Evolutionary conservation across 2,113 vertebrate species (phyloP), one percentile per base, ranked within the genome.

Genomic region (Excalfactoria chinensis): DNA sequence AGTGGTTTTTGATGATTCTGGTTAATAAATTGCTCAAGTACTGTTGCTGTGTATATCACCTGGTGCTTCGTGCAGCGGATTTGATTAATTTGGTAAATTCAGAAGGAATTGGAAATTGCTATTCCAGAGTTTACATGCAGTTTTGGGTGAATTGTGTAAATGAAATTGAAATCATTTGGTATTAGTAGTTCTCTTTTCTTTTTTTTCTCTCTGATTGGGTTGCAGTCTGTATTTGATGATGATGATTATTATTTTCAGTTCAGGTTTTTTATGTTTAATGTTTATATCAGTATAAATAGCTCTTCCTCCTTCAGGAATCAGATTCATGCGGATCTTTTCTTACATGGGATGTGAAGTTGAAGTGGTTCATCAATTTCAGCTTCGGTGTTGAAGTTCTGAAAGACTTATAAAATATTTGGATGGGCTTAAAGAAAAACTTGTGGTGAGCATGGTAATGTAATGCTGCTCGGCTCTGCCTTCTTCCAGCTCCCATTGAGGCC

Each of bases 1-100:
- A 22, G 18, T 75, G 3, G 18, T 40, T 72, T 72, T 35, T 75
- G 32, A 60, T 90, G 64, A 44, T 58, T 88, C 72, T 49, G 77
- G 14, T 91, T 12, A 75, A 72, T 66, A 22, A 85, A 73, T 62
- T 44, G 7, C 22, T 80, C 40, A 59, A 58, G 46, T 64, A 44
- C 55, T 58, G 12, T 26, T 64, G 35, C 55, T 58, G 9, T 21
- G 28, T 86, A 5, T 82, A 9, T 85, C 55, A 70, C 25, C 58
- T 55, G 40, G 34, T 94, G 51, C 49, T 43, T 69, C 67, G 55
- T 67, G 71, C 55, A 83, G 89, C 68, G 77, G 82, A 48, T 85
- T 46, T 28, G 51, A 53, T 53, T 28, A 28, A 28, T 70, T 85
- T 37, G 59, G 8, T 89, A 86, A 58, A 71, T 74, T 74, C 13